phyloP scores from a whole-genome alignment of 1,140 invertebrate genomes.

The Drosophila aff. region DNA sequence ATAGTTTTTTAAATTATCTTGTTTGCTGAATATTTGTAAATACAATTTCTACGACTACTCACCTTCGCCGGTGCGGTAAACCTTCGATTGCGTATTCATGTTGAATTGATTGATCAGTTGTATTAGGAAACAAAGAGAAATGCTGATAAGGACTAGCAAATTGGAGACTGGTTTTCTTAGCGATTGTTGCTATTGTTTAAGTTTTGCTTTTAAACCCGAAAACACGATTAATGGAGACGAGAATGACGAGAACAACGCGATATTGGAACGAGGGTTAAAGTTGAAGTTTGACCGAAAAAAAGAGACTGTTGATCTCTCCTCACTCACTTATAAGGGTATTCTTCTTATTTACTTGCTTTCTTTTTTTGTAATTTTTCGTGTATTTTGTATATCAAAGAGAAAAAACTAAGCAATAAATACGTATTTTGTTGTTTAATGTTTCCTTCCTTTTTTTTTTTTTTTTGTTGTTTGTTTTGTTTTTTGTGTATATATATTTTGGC shows the following conservation, averaged over 20 bases:
- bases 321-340: conserved; percentile 31
- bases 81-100: conserved; percentile 84
- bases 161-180: conserved; percentile 60
- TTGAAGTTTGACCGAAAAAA: conserved; percentile 53
- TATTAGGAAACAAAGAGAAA: conserved; percentile 50
- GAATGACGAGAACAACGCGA: conserved; percentile 35
- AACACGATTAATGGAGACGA: conserved; percentile 29
- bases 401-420: conserved; percentile 83
- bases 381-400: conserved; percentile 77
- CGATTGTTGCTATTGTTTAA: conserved; percentile 30
- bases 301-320: conserved; percentile 29
- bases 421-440: conserved; percentile 60
- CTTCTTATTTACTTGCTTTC: conserved; percentile 13
- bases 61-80: conserved; percentile 82
- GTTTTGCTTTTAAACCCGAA: conserved; percentile 18
- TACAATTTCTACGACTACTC: conserved; percentile 19
- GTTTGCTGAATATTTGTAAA: not conserved
- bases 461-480: conserved; percentile 40
- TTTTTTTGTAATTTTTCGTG: conserved; percentile 51
- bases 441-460: conserved; percentile 17
- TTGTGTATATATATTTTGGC: conserved; percentile 84
- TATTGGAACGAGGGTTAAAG: conserved; percentile 36
- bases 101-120: conserved; percentile 59
- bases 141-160: conserved; percentile 75
- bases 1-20: no score